phyloP scores from a whole-genome alignment of 2,797 vertebrate species.

The Diceros bicornis region DNA sequence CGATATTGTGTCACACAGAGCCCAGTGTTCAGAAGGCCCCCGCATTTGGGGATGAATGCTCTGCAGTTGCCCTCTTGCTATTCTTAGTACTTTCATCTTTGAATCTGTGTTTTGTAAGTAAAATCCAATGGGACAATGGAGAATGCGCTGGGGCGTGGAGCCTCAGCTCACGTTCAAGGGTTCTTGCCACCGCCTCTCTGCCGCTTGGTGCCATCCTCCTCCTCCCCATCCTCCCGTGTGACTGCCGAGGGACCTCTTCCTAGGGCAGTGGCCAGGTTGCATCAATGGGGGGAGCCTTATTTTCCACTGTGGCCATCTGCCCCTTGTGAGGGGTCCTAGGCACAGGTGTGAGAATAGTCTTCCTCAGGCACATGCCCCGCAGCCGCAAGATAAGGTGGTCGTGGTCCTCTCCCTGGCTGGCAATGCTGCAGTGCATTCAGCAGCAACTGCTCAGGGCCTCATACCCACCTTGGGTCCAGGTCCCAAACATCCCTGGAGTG shows the following conservation, averaged over 20 bases:
- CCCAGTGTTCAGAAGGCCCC: background rate
- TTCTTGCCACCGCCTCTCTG: background rate
- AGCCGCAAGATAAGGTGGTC: background rate
- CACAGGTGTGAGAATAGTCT: background rate
- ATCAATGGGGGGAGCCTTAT: background rate
- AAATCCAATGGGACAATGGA: background rate
- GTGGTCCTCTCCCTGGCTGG: background rate
- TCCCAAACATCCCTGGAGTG: background rate
- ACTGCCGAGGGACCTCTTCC: background rate
- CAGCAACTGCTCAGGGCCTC: fast-evolving
- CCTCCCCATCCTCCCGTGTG: background rate
- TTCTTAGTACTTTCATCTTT: background rate
- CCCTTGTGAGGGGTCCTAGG: background rate
- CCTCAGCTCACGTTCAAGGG: fast-evolving
- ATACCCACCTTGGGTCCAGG: background rate
- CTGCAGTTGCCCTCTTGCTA: fast-evolving
- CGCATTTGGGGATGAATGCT: fast-evolving
- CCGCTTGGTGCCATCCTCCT: background rate
- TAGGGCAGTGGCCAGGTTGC: fast-evolving
- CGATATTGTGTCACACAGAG: fast-evolving
- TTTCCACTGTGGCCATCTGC: background rate
- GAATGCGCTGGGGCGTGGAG: no score
- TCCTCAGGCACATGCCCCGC: no score
- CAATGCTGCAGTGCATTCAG: fast-evolving
- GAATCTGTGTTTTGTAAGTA: background rate